phyloP scores from a whole-genome alignment of 2,797 vertebrate genomes.

The Eospalax fontanierii region DNA sequence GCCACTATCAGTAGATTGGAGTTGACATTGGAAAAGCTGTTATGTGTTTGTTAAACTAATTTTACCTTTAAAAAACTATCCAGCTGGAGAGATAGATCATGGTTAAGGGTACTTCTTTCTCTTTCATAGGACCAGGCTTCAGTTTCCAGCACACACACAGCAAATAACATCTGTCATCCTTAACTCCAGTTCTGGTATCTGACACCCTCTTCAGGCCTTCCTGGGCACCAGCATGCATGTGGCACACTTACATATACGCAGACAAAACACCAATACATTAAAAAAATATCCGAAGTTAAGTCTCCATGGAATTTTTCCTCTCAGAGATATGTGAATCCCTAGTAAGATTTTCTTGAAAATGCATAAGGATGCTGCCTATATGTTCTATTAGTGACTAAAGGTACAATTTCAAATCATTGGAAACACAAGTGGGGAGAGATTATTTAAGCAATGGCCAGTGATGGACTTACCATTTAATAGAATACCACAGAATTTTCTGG shows the following conservation, averaged over 20 bases:
- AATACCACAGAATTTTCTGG: not conserved
- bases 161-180: too few relatives aligned
- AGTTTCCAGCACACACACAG: too few relatives aligned
- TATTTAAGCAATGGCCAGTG: not conserved
- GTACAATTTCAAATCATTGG: not conserved
- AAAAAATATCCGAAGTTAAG: not conserved
- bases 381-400: not conserved
- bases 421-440: not conserved
- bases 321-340: not conserved
- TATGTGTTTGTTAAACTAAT: not conserved
- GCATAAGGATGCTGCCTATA: not conserved
- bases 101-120: too few relatives aligned
- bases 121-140: too few relatives aligned
- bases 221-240: too few relatives aligned
- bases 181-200: too few relatives aligned
- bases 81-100: too few relatives aligned
- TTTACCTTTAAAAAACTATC: not conserved
- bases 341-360: constrained; percentile 16
- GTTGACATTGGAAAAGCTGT: not conserved
- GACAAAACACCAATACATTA: too few relatives aligned
- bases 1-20: not conserved
- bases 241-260: too few relatives aligned
- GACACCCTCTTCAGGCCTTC: too few relatives aligned
- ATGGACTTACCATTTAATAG: not conserved
- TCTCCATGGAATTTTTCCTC: not conserved